Percentiles rank a stretch among this genome's conserved stretches.
These are phyloP conservation scores for Euura lappo DNA, from an alignment of 1,140 invertebrate species.

Conservation along the genomic window DNA sequence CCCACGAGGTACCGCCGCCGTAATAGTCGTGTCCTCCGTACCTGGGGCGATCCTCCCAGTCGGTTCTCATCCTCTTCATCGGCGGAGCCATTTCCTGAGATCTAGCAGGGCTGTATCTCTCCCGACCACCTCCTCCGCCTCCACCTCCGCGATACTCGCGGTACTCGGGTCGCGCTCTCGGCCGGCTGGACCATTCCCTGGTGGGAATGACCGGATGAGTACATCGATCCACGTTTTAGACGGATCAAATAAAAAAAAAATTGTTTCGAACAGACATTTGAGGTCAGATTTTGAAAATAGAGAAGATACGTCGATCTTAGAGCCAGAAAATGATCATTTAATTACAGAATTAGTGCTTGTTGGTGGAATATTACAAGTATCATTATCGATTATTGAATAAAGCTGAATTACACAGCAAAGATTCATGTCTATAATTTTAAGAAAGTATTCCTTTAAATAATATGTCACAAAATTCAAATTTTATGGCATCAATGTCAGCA, in stretches of 20 bases:
- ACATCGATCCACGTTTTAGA: not conserved
- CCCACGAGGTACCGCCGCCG: constrained; percentile 51
- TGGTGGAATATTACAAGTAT: too few species aligned
- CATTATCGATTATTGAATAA: too few species aligned
- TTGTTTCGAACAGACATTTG: not conserved
- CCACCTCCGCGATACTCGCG: constrained; percentile 70
- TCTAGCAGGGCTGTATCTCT: constrained; percentile 77
- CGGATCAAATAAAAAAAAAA: not conserved
- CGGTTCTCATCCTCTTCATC: constrained; percentile 79
- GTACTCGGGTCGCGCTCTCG: constrained; percentile 69
- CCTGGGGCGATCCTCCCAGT: constrained; percentile 70
- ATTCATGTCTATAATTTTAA: too few species aligned
- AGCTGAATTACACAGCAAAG: too few species aligned
- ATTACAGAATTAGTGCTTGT: too few species aligned
- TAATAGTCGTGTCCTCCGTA: constrained; percentile 58
- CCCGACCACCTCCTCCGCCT: constrained; percentile 59
- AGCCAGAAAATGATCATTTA: too few species aligned
- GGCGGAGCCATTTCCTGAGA: constrained; percentile 78
- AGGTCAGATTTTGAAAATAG: too few species aligned
- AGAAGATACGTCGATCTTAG: too few species aligned
- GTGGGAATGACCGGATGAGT: constrained; percentile 21
- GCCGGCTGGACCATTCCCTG: constrained; percentile 68
- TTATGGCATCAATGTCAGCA: not conserved
- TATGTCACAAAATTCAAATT: too few species aligned
- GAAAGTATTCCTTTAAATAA: too few species aligned